A percentile compares a stretch with the other conserved stretches of the same genome.
These are phyloP conservation scores for Fragum sueziense DNA, from an alignment of 2,888 invertebrate genomes.

Conservation along the genomic window DNA sequence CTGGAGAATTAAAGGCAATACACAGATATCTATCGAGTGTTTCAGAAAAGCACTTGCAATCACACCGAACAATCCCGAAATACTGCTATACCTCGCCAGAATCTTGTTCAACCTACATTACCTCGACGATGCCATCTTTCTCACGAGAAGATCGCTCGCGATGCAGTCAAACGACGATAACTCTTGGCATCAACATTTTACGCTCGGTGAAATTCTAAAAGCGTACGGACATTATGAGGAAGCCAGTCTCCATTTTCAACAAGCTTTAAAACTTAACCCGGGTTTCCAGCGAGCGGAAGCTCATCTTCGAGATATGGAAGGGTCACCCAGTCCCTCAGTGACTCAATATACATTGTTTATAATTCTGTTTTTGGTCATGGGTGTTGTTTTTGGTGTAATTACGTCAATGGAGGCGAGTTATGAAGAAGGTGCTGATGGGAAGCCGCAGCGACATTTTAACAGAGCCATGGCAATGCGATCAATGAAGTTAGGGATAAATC, in stretches of 20 bases:
- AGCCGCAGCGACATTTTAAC: conserved; percentile 92
- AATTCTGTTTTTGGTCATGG: conserved; percentile 91
- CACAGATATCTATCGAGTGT: conserved; percentile 93
- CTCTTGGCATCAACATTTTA: conserved; percentile 96
- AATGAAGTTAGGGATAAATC: conserved; percentile 84
- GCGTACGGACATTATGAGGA: conserved; percentile 95
- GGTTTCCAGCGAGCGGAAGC: conserved; percentile 92
- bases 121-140: conserved; percentile 93
- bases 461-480: conserved; percentile 95
- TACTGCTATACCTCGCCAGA: conserved; percentile 91
- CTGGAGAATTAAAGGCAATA: conserved; percentile 94
- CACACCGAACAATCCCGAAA: conserved; percentile 93
- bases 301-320: conserved; percentile 91
- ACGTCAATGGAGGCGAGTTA: conserved; percentile 87
- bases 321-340: conserved; percentile 90
- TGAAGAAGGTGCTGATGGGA: conserved; percentile 81
- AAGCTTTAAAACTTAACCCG: conserved; percentile 92
- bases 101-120: conserved; percentile 93
- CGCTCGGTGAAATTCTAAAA: conserved; percentile 94
- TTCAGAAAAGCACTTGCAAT: conserved; percentile 92
- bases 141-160: conserved; percentile 92
- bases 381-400: conserved; percentile 90
- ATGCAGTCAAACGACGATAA: conserved; percentile 92
- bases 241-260: conserved; percentile 91
- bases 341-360: conserved; percentile 94